These are phyloP conservation scores for Geococcyx californianus DNA, from an alignment of 2,113 vertebrate species.

Conservation along the genomic window DNA sequence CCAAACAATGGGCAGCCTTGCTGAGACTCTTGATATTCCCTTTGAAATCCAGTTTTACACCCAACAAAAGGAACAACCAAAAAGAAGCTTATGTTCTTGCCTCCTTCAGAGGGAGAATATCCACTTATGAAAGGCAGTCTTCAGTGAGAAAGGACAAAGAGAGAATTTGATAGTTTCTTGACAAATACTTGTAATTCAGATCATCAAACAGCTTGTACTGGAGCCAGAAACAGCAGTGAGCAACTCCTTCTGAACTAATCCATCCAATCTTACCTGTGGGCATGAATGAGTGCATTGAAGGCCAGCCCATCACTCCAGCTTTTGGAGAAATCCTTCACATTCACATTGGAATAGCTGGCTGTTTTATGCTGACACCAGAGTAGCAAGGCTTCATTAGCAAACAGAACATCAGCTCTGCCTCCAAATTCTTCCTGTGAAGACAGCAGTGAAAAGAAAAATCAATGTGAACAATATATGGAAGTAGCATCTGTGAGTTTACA, in stretches of 20 bases:
- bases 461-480: not conserved
- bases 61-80: not conserved
- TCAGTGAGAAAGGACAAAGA: not conserved
- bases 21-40: not conserved
- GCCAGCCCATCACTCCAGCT: constrained; percentile 90
- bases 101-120: not conserved
- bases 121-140: not conserved
- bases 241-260: not conserved
- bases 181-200: not conserved
- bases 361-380: constrained; percentile 93
- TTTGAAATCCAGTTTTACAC: not conserved
- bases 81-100: not conserved
- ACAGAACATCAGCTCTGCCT: constrained; percentile 76
- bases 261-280: constrained; percentile 79
- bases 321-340: constrained; percentile 86
- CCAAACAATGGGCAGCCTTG: not conserved
- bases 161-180: not conserved
- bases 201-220: not conserved
- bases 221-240: not conserved
- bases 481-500: not conserved
- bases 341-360: constrained; percentile 79
- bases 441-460: not conserved
- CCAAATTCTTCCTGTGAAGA: constrained; percentile 76
- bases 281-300: constrained; percentile 89
- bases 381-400: constrained; percentile 88